phyloP scores from a whole-genome alignment of 2,888 invertebrate genomes.

The Nomada lathburiana region DNA sequence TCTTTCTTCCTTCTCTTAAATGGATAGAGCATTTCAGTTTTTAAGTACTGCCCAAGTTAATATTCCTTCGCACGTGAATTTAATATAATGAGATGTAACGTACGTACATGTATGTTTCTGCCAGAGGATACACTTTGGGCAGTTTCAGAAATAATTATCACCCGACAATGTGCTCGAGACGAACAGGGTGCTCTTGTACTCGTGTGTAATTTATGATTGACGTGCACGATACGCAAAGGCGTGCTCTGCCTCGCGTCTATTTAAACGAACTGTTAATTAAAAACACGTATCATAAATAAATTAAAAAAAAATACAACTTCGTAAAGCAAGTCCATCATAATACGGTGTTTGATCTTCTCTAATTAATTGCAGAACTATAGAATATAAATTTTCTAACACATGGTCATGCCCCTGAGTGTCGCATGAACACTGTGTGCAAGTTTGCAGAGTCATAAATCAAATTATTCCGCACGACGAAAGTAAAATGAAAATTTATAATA shows the following conservation, averaged over 20 bases:
- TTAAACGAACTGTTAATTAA: constrained; percentile 45
- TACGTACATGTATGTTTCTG: neutral
- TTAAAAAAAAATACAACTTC: constrained; percentile 6
- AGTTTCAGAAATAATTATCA: constrained; percentile 33
- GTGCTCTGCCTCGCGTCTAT: constrained; percentile 27
- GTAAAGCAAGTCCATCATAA: neutral
- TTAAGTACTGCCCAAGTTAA: no score
- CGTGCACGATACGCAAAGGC: constrained; percentile 42
- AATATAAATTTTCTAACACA: neutral
- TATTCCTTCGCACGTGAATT: no score
- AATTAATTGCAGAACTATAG: constrained; percentile 7
- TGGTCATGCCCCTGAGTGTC: neutral
- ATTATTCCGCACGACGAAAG: no score
- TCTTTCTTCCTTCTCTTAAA: no score
- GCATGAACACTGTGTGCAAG: no score
- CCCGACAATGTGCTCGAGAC: constrained; percentile 18
- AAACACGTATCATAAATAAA: neutral
- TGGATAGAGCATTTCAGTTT: no score
- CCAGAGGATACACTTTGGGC: constrained; percentile 15
- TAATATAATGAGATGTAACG: neutral
- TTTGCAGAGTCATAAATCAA: no score
- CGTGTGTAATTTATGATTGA: constrained; percentile 51
- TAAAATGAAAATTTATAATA: no score
- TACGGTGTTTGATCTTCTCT: neutral
- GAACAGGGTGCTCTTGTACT: neutral